These are phyloP conservation scores for Flexamia atlantica DNA, from an alignment of 2,888 invertebrate genomes.

Conservation along the genomic window DNA sequence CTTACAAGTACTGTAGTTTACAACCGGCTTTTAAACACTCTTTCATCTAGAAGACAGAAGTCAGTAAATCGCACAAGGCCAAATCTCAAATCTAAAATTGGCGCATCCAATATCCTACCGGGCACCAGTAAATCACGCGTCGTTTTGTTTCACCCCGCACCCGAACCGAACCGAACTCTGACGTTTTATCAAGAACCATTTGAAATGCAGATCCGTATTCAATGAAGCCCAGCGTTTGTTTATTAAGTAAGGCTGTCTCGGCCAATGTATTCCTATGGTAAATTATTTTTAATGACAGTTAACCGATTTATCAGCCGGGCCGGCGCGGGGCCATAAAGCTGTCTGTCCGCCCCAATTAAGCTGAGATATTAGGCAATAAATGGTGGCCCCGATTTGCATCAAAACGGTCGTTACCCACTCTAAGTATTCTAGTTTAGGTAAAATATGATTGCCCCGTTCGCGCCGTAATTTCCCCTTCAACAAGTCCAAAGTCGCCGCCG, in stretches of 20 bases:
- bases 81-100: neutral
- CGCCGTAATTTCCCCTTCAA: constrained; percentile 48
- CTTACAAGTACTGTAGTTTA: no score
- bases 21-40: no score
- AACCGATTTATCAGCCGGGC: constrained; percentile 39
- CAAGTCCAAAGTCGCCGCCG: constrained; percentile 1
- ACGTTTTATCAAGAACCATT: constrained; percentile 42
- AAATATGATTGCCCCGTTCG: constrained; percentile 54
- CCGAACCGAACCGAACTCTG: no score
- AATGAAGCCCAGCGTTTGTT: constrained; percentile 56
- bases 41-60: no score
- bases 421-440: constrained; percentile 57
- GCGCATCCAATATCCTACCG: constrained; percentile 16
- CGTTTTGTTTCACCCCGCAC: neutral
- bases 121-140: neutral
- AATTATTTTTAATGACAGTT: constrained; percentile 58
- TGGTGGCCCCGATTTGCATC: constrained; percentile 55
- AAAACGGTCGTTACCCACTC: constrained; percentile 39
- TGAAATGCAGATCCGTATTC: constrained; percentile 49
- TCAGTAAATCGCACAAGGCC: no score
- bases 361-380: constrained; percentile 57
- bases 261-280: constrained; percentile 50
- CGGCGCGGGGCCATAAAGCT: constrained; percentile 35
- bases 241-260: constrained; percentile 51
- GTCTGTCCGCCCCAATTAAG: constrained; percentile 50